Evolutionary conservation across 2,888 invertebrate genomes (phyloP).

Genomic region (Cylindroiulus punctatus): DNA sequence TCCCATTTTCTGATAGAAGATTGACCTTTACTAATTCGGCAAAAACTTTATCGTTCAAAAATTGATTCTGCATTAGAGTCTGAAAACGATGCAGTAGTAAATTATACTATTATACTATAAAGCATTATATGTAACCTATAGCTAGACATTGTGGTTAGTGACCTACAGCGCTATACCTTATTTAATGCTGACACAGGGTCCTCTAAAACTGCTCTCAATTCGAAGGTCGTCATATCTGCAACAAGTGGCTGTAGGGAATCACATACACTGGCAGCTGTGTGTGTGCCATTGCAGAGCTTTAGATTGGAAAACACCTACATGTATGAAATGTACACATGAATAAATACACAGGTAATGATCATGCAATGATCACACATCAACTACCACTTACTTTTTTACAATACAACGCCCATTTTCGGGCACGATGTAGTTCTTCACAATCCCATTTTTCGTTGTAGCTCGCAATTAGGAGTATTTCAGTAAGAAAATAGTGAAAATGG

Average conservation of each 20-base stretch:
- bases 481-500: conserved; percentile 36
- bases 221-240: background rate
- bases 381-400: conserved; percentile 36
- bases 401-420: conserved; percentile 41
- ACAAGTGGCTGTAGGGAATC: background rate
- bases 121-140: background rate
- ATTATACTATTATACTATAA: no score
- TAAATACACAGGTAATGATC: background rate
- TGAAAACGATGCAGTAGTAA: background rate
- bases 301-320: background rate
- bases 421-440: background rate
- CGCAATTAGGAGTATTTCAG: conserved; percentile 7
- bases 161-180: background rate
- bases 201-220: background rate
- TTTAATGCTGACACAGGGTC: background rate
- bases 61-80: conserved; percentile 24
- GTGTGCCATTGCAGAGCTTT: background rate
- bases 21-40: background rate
- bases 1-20: background rate
- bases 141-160: background rate
- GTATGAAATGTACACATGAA: background rate
- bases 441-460: conserved; percentile 3
- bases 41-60: background rate
- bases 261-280: background rate
- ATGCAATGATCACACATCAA: no score